Percentiles rank a stretch among this genome's conserved stretches.
These are phyloP conservation scores for Notothenia coriiceps DNA, from an alignment of 2,113 vertebrate species.

Conservation along the genomic window DNA sequence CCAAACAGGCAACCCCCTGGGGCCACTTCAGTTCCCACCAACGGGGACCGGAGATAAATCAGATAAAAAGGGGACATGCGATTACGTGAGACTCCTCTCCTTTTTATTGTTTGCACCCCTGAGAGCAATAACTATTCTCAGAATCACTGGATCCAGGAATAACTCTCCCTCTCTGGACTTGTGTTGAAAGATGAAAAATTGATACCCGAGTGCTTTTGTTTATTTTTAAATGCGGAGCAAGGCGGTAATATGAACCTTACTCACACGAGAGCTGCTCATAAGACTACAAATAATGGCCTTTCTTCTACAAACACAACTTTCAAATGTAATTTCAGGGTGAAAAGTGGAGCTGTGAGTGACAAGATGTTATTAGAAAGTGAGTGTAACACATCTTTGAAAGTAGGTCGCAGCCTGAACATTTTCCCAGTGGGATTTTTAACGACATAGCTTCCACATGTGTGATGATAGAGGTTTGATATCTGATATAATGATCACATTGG, in stretches of 20 bases:
- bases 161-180: constrained; percentile 44
- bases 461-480: constrained; percentile 26
- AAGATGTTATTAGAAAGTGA: constrained; percentile 43
- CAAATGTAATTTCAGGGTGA: constrained; percentile 34
- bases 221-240: constrained; percentile 25
- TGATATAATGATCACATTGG: constrained; percentile 7
- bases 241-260: neutral
- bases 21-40: constrained; percentile 45
- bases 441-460: neutral
- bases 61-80: constrained; percentile 29
- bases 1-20: constrained; percentile 52
- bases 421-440: neutral
- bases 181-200: constrained; percentile 40
- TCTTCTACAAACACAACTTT: constrained; percentile 24
- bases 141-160: constrained; percentile 54
- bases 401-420: constrained; percentile 38
- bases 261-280: constrained; percentile 6
- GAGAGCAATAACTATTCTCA: constrained; percentile 60
- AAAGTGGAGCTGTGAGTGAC: constrained; percentile 48
- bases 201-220: constrained; percentile 11
- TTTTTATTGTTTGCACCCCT: constrained; percentile 35
- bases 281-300: constrained; percentile 8
- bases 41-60: constrained; percentile 45
- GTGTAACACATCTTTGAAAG: constrained; percentile 52
- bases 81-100: constrained; percentile 27